Conservation (phyloP, 2,888 invertebrate species). For the Xylota segnis region DNA sequence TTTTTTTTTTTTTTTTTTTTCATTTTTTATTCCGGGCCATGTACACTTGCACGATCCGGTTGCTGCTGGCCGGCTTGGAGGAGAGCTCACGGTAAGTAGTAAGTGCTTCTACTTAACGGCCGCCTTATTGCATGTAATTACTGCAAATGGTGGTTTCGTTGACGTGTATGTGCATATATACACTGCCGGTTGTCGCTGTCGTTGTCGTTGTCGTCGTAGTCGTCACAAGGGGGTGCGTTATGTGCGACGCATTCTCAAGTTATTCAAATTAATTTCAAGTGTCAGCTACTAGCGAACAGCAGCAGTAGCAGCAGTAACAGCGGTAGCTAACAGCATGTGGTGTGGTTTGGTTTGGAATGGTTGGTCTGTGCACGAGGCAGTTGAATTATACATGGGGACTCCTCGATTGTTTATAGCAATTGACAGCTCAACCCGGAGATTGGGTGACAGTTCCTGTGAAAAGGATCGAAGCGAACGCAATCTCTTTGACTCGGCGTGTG, state of each 20-base stretch:
- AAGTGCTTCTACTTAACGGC: slow-evolving; percentile 64
- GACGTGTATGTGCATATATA: background rate
- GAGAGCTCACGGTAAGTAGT: slow-evolving; percentile 38
- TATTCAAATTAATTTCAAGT: slow-evolving; percentile 74
- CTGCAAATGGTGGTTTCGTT: slow-evolving; percentile 65
- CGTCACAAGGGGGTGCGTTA: slow-evolving; percentile 62
- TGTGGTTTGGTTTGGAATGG: slow-evolving; percentile 29
- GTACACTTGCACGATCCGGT: slow-evolving; percentile 57
- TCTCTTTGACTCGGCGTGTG: slow-evolving; percentile 14
- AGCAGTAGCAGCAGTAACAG: background rate
- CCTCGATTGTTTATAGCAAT: slow-evolving; percentile 57
- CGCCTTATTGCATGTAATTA: slow-evolving; percentile 76
- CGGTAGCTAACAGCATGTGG: slow-evolving; percentile 38
- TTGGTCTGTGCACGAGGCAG: background rate
- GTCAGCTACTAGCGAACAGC: slow-evolving; percentile 29
- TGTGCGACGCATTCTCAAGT: slow-evolving; percentile 75
- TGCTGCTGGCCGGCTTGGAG: slow-evolving; percentile 40
- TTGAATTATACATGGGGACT: slow-evolving; percentile 67
- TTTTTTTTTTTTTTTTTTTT: too few relatives aligned
- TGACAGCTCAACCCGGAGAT: slow-evolving; percentile 75
- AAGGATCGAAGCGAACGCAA: slow-evolving; percentile 46
- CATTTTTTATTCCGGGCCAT: background rate
- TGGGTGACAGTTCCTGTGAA: slow-evolving; percentile 76
- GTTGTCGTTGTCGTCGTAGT: slow-evolving; percentile 22
- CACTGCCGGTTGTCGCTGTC: slow-evolving; percentile 39